Percentiles rank a stretch among this genome's conserved stretches.
These are phyloP conservation scores for Rhadinocentrus ornatus DNA, from an alignment of 2,797 vertebrate species.

Conservation along the genomic window DNA sequence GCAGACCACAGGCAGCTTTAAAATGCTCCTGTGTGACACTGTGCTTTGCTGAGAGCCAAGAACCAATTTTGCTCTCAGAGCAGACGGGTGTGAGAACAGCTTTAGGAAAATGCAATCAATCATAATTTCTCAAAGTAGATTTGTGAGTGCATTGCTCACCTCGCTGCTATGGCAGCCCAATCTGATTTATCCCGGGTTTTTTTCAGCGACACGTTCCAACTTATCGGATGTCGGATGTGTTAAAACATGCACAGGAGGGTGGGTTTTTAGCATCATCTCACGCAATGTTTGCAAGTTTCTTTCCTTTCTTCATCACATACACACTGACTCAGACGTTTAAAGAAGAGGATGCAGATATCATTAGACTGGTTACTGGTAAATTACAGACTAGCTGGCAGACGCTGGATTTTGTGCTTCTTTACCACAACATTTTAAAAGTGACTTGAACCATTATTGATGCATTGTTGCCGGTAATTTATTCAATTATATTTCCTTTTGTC, in stretches of 20 bases:
- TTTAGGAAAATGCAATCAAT: constrained; percentile 63
- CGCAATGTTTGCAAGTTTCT: background rate
- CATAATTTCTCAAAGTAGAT: constrained; percentile 61
- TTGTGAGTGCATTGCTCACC: constrained; percentile 54
- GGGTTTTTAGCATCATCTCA: background rate
- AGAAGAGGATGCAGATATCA: background rate
- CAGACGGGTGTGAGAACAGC: constrained; percentile 25
- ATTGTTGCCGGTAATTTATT: constrained; percentile 17
- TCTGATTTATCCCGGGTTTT: constrained; percentile 33
- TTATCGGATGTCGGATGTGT: constrained; percentile 14
- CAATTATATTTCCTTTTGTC: constrained; percentile 18
- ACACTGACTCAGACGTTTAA: background rate
- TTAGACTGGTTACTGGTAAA: constrained; percentile 19
- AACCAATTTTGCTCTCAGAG: constrained; percentile 40
- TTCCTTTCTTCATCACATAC: background rate
- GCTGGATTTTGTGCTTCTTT: constrained; percentile 16
- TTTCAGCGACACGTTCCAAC: constrained; percentile 26
- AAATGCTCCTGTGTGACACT: constrained; percentile 49
- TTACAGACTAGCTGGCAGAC: constrained; percentile 47
- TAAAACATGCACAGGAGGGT: constrained; percentile 3
- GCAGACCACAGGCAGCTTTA: constrained; percentile 32
- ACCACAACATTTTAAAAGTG: constrained; percentile 20
- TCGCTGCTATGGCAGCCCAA: constrained; percentile 28
- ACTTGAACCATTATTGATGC: constrained; percentile 44
- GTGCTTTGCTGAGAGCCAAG: constrained; percentile 34